These are phyloP conservation scores for Petroica traversi DNA, from an alignment of 2,113 vertebrate genomes.

Conservation along the genomic window DNA sequence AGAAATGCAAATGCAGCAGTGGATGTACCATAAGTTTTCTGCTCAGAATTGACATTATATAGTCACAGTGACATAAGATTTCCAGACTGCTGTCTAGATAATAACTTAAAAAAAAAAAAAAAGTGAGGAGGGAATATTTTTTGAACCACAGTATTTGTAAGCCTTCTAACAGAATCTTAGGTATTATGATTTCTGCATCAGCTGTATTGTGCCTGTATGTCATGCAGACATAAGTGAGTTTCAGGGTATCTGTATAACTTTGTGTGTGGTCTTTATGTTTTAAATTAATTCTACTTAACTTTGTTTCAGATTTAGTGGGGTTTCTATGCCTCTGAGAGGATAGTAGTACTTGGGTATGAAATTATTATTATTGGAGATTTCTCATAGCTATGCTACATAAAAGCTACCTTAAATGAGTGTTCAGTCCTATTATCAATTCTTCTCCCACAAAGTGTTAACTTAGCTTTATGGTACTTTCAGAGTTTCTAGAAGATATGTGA, in stretches of 20 bases:
- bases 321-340: background rate
- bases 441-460: background rate
- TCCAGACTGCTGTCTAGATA: background rate
- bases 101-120: background rate
- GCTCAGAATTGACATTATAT: background rate
- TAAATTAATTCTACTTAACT: background rate
- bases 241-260: background rate
- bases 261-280: background rate
- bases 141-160: background rate
- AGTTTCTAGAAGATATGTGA: background rate
- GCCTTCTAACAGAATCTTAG: background rate
- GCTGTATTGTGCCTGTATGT: background rate
- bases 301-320: background rate
- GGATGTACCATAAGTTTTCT: background rate
- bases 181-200: background rate
- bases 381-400: background rate
- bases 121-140: background rate
- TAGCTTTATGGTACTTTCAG: background rate
- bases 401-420: background rate
- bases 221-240: background rate
- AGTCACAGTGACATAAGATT: background rate
- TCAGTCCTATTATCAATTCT: background rate
- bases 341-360: background rate
- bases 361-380: background rate
- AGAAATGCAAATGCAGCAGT: background rate